Evolutionary conservation across 2,888 invertebrate species (phyloP), one percentile per base, ranked within the genome.

Genomic region (Andrena flavipes): DNA sequence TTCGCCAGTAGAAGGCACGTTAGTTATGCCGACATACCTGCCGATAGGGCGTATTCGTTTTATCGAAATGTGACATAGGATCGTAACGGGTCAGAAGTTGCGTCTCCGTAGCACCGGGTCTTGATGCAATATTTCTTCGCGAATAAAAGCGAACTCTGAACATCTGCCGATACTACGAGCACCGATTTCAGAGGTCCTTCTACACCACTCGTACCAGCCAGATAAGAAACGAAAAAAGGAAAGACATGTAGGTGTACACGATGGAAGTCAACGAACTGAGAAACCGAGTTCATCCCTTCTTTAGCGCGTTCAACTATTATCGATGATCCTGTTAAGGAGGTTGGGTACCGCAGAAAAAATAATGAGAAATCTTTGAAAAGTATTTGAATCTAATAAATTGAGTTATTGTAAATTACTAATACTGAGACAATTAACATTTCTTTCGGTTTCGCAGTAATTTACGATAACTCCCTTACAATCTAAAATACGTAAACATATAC

Each of bases 21-120:
- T 83, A 77, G 77, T 84, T 78, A 77, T 54, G 74, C n/a, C 48
- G 70, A 68, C 77, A 29, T 83, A 84, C 71, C 77, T 84, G 83
- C 75, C 77, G 83, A 78, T 84, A 84, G 82, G 74, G 71, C 71
- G 35, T 77, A 74, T 83, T 54, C 74, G 68, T 78, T 75, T 68
- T 78, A 82, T 75, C 83, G 74, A 54, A 1, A 67, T 48, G 63
- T 56, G 83, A 84, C 74, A 71, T 67, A 64, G 83, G 76, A 82
- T 76, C 81, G 76, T 51, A 29, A 33, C 60, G 51, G 82, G 76
- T 76, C 83, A 56, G 72, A 67, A 70, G 29, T 67, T 64, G 73
- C 56, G 64, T 77, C 83, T 82, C 83, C 83, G 56, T 68, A 26
- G 23, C 54, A 16, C 33, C 13, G 13, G 10, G 35, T 65, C 76